phyloP scores from a whole-genome alignment of 2,888 invertebrate genomes.

The Sinotaia quadrata region DNA sequence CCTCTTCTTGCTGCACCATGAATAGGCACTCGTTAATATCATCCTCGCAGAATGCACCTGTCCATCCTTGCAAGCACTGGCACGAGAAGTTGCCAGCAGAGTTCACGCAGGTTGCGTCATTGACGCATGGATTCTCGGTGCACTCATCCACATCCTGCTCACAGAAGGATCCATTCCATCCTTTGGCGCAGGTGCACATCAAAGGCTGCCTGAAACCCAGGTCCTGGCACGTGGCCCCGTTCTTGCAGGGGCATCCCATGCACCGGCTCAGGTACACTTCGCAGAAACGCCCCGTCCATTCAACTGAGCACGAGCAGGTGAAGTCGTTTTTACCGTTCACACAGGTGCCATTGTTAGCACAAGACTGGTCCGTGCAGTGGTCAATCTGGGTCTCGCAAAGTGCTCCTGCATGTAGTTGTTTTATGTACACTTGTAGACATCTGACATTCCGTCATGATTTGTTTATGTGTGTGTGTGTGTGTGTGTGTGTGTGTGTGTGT shows the following conservation, averaged over 20 bases:
- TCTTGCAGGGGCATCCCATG: conserved; percentile 6
- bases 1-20: not conserved
- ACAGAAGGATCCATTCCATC: conserved; percentile 28
- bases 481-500: no score
- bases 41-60: conserved; percentile 26
- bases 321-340: conserved; percentile 8
- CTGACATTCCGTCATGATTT: no score
- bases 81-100: conserved; percentile 28
- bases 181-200: conserved; percentile 15
- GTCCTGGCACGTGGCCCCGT: conserved; percentile 23
- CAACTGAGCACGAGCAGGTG: conserved; percentile 15
- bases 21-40: conserved; percentile 30
- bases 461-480: no score
- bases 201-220: not conserved
- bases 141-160: conserved; percentile 35
- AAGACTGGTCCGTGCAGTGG: conserved; percentile 18
- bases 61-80: conserved; percentile 30
- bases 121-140: conserved; percentile 23
- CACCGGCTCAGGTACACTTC: conserved; percentile 14
- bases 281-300: conserved; percentile 15
- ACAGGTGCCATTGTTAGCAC: conserved; percentile 27
- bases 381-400: conserved; percentile 17
- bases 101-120: conserved; percentile 34
- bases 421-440: not conserved
- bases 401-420: not conserved